Base-by-base conservation (phyloP, 53 echinoderm and acorn worm species). In the Paelopatides confundens region DNA sequence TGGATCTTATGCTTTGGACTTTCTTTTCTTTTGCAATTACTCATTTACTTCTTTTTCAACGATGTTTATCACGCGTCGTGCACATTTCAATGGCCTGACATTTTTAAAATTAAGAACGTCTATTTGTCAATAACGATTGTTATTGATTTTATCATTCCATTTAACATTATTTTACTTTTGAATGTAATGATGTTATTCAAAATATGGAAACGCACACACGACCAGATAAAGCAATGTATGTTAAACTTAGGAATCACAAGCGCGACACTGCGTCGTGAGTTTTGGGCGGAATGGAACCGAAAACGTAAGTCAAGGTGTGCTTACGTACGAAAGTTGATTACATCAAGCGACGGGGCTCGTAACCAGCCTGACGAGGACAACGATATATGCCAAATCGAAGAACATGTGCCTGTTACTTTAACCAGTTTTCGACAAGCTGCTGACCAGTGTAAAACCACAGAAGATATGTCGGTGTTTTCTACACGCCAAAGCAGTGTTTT, bases 81-180 rank as follows among this genome's bases (percentile, higher is more conserved):
- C 4, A 4, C 18, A 15, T 8, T 18, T 15, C 3, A 35, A 5
- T 3, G 21, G 14, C 10, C 26, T 53, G 26, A 31, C 14, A 24
- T 50, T 29, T 15, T 52, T 12, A 47, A 9, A 17, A 21, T 26
- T n/a, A 1, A 33, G 4, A 51, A 51, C 23, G 0, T 32, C 3
- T 46, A 18, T 32, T 30, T 79, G 24, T 21, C 30, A 0, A 2
- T 38, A 8, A 36, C 31, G 26, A 35, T 83, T 28, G 34, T 83
- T 10, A 40, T 30, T 34, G 65, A 83, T 65, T 83, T 83, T 64
- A n/a, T 83, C 17, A 26, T 83, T 62, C 84, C 84, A 18, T 83
- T 83, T 15, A 31, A 18, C 5, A 31, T 65, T 21, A 23, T 83
- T 14, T 23, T 83, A 14, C 6, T 11, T 39, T 35, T 83, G 17